Base-by-base conservation (phyloP, 2,797 vertebrate genomes). In the Cirrhinus molitorella region DNA sequence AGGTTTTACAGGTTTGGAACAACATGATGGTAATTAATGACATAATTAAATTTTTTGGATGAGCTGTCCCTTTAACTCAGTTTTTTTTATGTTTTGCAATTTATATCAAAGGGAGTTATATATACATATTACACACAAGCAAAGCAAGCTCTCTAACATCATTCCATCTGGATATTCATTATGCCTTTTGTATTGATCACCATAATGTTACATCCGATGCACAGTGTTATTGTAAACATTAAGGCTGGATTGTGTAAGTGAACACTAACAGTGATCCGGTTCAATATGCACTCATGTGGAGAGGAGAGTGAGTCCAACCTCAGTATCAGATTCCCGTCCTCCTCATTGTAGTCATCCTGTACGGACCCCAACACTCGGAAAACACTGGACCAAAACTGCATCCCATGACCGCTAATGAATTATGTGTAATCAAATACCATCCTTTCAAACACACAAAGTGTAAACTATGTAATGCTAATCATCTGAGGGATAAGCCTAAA, bases 371-470 rank as follows among this genome's bases (percentile, higher is more conserved):
- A 78, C 63, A 70, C 80, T 59, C 40, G 10, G 28, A 76, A 83
- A 68, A 77, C 78, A 57, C 67, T 70, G 51, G 65, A 43, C 66
- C 66, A 80, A 71, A 80, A 57, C 79, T 57, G 67, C 67, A 71
- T 70, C 82, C 74, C 40, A 51, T 63, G 74, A 77, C 81, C 74
- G 37, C 74, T 83, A 79, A 83, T 83, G 82, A 78, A 83, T 70
- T 79, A 59, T 61, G 43, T 78, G 74, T 83, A 83, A 83, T 71
- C 40, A 78, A 71, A 83, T 51, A 70, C 82, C 43, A 63, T 34
- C 66, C 66, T 37, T 83, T 79, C 66, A 83, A 71, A 78, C 21
- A 49, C 66, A 71, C 40, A 66, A 47, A 51, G 61, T 76, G 74
- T 78, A 70, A 83, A 78, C 49, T 70, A 83, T 81, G 61, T 75